phyloP scores from a whole-genome alignment of 1,140 invertebrate species.

The Ptiloglossa arizonensis region DNA sequence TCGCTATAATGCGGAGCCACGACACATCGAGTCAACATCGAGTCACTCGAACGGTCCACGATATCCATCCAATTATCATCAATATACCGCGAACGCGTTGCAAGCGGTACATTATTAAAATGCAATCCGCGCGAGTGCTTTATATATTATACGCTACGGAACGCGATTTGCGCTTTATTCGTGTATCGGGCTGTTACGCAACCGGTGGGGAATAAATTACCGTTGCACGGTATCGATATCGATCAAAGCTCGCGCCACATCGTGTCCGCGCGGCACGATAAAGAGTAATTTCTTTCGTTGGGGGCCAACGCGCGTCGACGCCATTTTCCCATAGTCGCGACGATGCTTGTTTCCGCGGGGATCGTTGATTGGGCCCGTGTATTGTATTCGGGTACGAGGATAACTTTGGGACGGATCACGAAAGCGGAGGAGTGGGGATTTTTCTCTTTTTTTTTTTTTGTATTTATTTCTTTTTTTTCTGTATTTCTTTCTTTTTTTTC shows the following conservation, averaged over 20 bases:
- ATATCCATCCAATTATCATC: slow-evolving; percentile 17
- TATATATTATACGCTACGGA: neutral
- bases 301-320: neutral
- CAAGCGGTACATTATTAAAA: neutral
- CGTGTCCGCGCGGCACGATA: neutral
- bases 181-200: slow-evolving; percentile 20
- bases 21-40: slow-evolving; percentile 14
- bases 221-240: slow-evolving; percentile 24
- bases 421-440: neutral
- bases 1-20: neutral
- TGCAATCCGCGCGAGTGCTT: neutral
- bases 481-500: neutral
- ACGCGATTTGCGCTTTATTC: neutral
- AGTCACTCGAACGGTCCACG: neutral
- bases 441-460: neutral
- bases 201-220: slow-evolving; percentile 14
- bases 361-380: neutral
- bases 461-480: neutral
- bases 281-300: neutral
- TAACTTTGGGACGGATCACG: neutral
- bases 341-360: slow-evolving; percentile 9
- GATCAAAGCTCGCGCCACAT: neutral
- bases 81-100: neutral
- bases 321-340: neutral
- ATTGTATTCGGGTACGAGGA: neutral